Conservation (phyloP, 2,888 invertebrate species). For the Drosophila kuntzei region DNA sequence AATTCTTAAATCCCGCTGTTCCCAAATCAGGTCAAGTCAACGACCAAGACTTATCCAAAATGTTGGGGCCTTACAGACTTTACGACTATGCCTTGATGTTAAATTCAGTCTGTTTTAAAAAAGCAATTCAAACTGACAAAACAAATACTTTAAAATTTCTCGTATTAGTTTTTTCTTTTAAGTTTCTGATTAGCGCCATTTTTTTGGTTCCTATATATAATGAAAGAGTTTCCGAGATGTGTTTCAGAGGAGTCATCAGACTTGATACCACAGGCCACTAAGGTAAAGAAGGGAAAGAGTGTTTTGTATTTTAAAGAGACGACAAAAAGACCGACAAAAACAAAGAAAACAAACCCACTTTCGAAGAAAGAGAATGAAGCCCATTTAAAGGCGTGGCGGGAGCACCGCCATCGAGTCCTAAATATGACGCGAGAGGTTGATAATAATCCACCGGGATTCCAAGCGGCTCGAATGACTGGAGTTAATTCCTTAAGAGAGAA, state of each 20-base stretch:
- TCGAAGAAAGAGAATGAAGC: not conserved
- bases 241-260: conserved; percentile 5
- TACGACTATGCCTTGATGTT: not conserved
- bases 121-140: not conserved
- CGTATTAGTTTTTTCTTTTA: conserved; percentile 6
- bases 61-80: too few relatives aligned
- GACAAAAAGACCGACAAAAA: not conserved
- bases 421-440: conserved; percentile 33
- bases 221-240: conserved; percentile 17
- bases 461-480: conserved; percentile 51
- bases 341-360: not conserved
- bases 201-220: not conserved
- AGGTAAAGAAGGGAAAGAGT: not conserved
- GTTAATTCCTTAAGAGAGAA: conserved; percentile 45
- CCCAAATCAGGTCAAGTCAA: too few relatives aligned
- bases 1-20: too few relatives aligned
- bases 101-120: not conserved
- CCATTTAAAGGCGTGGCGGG: conserved; percentile 20
- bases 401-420: conserved; percentile 48
- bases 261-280: not conserved
- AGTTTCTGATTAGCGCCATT: not conserved
- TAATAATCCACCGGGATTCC: conserved; percentile 42
- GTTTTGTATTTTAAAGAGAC: not conserved
- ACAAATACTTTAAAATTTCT: conserved; percentile 23
- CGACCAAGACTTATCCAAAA: too few relatives aligned